Evolutionary conservation across 2,113 vertebrate species (phyloP).

Genomic region (Tetrax tetrax): DNA sequence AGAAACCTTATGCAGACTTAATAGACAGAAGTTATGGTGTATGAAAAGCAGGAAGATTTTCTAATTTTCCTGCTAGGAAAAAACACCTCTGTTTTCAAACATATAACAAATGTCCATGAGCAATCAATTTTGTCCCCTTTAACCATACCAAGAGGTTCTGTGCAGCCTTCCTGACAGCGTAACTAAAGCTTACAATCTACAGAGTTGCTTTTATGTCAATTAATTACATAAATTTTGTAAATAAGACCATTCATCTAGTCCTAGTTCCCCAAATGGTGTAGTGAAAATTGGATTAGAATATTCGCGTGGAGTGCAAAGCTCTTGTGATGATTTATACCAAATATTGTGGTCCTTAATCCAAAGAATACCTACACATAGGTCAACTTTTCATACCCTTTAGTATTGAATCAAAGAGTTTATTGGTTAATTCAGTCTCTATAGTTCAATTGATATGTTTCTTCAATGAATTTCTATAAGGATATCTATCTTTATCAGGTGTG

Average conservation of each 20-base stretch:
- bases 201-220: background rate
- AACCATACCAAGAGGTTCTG: background rate
- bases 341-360: background rate
- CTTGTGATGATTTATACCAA: background rate
- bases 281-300: background rate
- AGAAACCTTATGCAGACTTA: background rate
- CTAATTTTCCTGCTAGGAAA: background rate
- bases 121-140: background rate
- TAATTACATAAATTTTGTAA: background rate
- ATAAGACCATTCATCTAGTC: background rate
- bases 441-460: background rate
- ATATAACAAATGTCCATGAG: fast-evolving
- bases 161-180: background rate
- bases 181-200: background rate
- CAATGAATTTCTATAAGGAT: background rate
- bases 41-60: background rate
- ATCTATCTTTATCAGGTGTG: background rate
- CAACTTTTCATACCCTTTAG: background rate
- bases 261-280: background rate
- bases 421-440: background rate
- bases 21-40: background rate
- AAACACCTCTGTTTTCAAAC: background rate
- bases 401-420: background rate
- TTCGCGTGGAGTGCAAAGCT: background rate
- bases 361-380: background rate